Evolutionary conservation across 2,888 invertebrate genomes (phyloP).

Genomic region (Colostygia pectinataria): DNA sequence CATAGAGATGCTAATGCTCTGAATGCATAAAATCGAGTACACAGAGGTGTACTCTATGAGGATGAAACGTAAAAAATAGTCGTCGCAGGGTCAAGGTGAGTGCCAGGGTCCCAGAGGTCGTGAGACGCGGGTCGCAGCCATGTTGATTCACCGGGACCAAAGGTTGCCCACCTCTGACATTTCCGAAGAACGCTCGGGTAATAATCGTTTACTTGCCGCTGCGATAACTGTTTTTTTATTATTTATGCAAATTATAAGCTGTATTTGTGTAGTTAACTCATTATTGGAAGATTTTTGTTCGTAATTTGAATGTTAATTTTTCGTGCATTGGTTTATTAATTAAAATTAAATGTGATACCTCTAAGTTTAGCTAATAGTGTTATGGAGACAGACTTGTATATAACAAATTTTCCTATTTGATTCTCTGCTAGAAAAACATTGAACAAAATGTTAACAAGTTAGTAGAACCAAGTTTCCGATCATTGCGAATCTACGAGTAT

Average conservation of each 20-base stretch:
- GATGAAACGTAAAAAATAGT: conserved; percentile 34
- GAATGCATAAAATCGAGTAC: too few relatives aligned
- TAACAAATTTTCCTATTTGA: too few relatives aligned
- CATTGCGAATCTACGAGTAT: too few relatives aligned
- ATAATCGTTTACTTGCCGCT: conserved; percentile 33
- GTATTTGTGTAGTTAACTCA: conserved; percentile 5
- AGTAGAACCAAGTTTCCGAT: too few relatives aligned
- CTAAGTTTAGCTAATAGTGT: not conserved
- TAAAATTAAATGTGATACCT: not conserved
- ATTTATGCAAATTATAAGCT: conserved; percentile 29
- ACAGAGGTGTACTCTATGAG: conserved; percentile 6
- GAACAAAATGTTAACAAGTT: too few relatives aligned
- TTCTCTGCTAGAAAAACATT: too few relatives aligned
- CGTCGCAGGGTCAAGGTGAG: conserved; percentile 32
- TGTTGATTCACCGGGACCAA: conserved; percentile 43
- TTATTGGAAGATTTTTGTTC: conserved; percentile 11
- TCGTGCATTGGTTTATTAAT: not conserved
- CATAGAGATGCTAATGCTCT: too few relatives aligned
- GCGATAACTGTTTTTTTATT: conserved; percentile 39
- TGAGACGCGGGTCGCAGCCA: conserved; percentile 54
- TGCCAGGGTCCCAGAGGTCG: conserved; percentile 54
- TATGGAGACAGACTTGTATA: too few relatives aligned
- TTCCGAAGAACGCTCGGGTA: conserved; percentile 38
- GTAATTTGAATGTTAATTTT: conserved; percentile 22
- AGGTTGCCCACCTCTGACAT: conserved; percentile 72